Conservation (phyloP, 2,797 vertebrate genomes). For the Oryzias sinensis region DNA sequence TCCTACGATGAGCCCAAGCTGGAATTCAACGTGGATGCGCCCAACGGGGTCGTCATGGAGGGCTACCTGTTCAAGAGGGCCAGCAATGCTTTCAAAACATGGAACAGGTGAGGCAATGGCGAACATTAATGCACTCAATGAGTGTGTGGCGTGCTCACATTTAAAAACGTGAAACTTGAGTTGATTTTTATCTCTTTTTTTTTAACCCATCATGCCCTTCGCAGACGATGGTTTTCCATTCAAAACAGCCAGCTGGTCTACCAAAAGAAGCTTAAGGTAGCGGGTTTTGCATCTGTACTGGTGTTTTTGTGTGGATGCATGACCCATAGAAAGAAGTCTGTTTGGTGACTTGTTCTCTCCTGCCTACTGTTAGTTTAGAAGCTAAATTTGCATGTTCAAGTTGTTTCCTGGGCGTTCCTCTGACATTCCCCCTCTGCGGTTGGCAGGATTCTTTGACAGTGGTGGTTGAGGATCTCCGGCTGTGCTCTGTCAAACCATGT, state of each 20-base stretch:
- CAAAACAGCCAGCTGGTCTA: slow-evolving; percentile 98
- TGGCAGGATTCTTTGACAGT: slow-evolving; percentile 90
- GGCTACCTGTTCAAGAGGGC: slow-evolving; percentile 98
- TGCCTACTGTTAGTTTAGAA: not conserved
- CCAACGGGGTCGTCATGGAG: slow-evolving; percentile 97
- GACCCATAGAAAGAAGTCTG: not conserved
- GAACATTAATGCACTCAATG: not conserved
- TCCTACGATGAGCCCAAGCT: slow-evolving; percentile 92
- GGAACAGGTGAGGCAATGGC: slow-evolving; percentile 84
- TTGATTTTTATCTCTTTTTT: no score
- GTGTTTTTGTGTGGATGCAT: not conserved
- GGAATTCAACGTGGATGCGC: slow-evolving; percentile 93
- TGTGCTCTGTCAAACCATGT: slow-evolving; percentile 94
- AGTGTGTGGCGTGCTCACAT: not conserved
- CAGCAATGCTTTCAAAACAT: slow-evolving; percentile 98
- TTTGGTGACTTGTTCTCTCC: not conserved
- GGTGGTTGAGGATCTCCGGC: slow-evolving; percentile 93
- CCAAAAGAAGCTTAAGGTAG: slow-evolving; percentile 96
- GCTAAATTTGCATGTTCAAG: not conserved
- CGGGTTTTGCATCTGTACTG: not conserved
- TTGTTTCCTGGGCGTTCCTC: not conserved
- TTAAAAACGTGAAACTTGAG: no score
- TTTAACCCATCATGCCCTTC: slow-evolving; percentile 1
- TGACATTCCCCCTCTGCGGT: slow-evolving; percentile 22
- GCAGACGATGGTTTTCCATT: slow-evolving; percentile 96